Evolutionary conservation across 1,140 invertebrate genomes (phyloP).

Genomic region (Megalonaias nervosa): DNA sequence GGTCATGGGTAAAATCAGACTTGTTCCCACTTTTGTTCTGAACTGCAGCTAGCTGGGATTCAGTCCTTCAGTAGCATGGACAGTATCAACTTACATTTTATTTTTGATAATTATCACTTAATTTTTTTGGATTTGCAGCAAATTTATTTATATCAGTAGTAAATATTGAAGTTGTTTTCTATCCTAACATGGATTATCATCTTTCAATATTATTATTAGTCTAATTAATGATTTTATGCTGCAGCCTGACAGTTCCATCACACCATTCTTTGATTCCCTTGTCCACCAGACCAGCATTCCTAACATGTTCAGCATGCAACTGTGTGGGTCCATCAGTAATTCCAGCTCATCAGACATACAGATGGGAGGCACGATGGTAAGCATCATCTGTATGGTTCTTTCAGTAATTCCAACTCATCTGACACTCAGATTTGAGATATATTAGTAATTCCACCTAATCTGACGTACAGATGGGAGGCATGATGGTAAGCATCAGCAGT

Average conservation of each 20-base stretch:
- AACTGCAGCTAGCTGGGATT: no score
- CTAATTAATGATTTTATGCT: slow-evolving; percentile 17
- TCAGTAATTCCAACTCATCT: slow-evolving; percentile 31
- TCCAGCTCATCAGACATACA: slow-evolving; percentile 26
- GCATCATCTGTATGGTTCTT: slow-evolving; percentile 65
- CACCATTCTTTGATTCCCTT: slow-evolving; percentile 64
- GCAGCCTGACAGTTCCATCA: slow-evolving; percentile 60
- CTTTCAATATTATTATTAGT: no score
- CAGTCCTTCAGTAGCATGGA: no score
- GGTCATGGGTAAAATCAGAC: no score
- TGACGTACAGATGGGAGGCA: slow-evolving; percentile 49
- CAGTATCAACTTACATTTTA: no score
- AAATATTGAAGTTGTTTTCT: no score
- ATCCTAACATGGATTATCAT: no score
- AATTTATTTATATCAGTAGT: no score
- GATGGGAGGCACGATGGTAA: slow-evolving; percentile 61
- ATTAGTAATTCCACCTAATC: slow-evolving; percentile 34
- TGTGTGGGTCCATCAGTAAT: slow-evolving; percentile 61
- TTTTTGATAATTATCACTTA: no score
- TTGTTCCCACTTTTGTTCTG: no score
- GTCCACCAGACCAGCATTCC: slow-evolving; percentile 38
- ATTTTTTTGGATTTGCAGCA: no score
- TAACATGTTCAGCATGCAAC: slow-evolving; percentile 66
- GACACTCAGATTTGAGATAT: slow-evolving; percentile 49
- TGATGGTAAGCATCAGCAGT: slow-evolving; percentile 64